These are phyloP conservation scores for Lacerta bilineata DNA, from an alignment of 2,797 vertebrate species.

Conservation along the genomic window DNA sequence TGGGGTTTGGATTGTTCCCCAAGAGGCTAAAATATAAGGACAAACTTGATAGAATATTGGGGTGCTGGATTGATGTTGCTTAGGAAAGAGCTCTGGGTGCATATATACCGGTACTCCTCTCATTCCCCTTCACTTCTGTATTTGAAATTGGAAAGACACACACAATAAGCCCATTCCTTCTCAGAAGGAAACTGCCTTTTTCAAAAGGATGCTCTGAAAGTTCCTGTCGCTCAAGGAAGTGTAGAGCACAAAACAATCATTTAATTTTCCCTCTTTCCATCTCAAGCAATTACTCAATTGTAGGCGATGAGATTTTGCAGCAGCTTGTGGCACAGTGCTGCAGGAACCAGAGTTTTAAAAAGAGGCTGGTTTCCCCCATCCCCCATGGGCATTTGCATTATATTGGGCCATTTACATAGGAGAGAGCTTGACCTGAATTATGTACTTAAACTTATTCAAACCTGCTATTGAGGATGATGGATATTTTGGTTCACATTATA, in stretches of 20 bases:
- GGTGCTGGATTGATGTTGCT: not conserved
- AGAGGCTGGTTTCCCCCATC: not conserved
- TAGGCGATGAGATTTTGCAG: not conserved
- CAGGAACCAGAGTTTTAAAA: not conserved
- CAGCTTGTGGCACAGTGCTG: not conserved
- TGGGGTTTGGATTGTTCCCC: no score
- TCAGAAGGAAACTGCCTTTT: not conserved
- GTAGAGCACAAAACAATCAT: not conserved
- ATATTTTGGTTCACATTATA: slow-evolving; percentile 29
- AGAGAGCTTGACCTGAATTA: not conserved
- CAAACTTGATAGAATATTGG: not conserved
- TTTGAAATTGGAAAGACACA: not conserved
- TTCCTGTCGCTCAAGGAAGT: not conserved
- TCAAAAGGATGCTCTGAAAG: not conserved
- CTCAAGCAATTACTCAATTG: slow-evolving; percentile 2
- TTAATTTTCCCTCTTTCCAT: slow-evolving; percentile 15
- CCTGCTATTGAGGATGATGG: not conserved
- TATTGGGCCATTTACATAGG: not conserved
- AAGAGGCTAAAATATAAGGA: not conserved
- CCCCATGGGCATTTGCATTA: slow-evolving; percentile 21
- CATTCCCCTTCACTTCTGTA: not conserved
- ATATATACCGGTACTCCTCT: not conserved
- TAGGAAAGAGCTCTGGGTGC: not conserved
- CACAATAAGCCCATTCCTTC: not conserved
- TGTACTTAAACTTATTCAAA: slow-evolving; percentile 30